phyloP scores from a whole-genome alignment of 2,888 invertebrate genomes.

The Cerceris ruficornis region DNA sequence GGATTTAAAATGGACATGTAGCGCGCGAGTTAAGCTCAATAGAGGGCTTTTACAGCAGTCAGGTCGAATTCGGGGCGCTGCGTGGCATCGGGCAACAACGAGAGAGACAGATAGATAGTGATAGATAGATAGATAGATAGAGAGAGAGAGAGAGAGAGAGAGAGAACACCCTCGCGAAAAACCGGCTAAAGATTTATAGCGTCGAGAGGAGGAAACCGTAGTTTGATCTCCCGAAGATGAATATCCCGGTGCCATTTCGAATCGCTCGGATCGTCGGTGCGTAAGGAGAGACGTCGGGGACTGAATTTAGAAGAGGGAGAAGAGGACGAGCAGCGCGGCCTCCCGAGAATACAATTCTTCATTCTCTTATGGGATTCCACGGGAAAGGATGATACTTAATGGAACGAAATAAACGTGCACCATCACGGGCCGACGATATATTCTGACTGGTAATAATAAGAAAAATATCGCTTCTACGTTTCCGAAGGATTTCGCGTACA shows the following conservation, averaged over 20 bases:
- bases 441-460: not conserved
- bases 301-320: slow-evolving; percentile 57
- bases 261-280: slow-evolving; percentile 41
- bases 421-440: not conserved
- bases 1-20: slow-evolving; percentile 36
- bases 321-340: slow-evolving; percentile 51
- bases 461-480: not conserved
- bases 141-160: not conserved
- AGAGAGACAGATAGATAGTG: not conserved
- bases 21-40: slow-evolving; percentile 10
- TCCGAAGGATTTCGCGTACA: not conserved
- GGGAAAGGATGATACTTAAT: slow-evolving; percentile 47
- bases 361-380: slow-evolving; percentile 43
- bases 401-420: slow-evolving; percentile 47
- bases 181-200: slow-evolving; percentile 52
- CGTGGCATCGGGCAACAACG: not conserved
- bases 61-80: slow-evolving; percentile 1
- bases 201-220: slow-evolving; percentile 38
- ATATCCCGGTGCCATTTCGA: slow-evolving; percentile 39
- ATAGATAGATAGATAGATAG: not conserved
- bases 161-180: slow-evolving; percentile 8
- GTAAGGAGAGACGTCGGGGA: slow-evolving; percentile 32
- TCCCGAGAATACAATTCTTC: slow-evolving; percentile 56
- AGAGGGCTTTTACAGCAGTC: slow-evolving; percentile 15
- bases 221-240: slow-evolving; percentile 62